A percentile compares a stretch with the other conserved stretches of the same genome.
phyloP scores from a whole-genome alignment of 2,888 invertebrate genomes.

The Rhimphoctona megacephalus region DNA sequence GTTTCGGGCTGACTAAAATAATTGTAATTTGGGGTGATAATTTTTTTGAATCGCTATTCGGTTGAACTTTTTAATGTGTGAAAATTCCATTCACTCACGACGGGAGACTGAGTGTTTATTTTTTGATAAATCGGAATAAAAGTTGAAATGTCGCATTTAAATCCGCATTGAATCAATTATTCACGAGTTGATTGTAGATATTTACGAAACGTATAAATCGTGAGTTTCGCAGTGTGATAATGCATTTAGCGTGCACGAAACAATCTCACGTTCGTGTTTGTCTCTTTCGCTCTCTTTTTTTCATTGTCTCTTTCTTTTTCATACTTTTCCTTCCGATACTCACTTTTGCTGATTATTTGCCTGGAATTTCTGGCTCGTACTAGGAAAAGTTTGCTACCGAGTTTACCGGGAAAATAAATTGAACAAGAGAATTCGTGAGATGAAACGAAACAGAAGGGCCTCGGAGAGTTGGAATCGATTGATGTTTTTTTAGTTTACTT shows the following conservation, averaged over 20 bases:
- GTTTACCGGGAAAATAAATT: slow-evolving; percentile 34
- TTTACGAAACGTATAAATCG: slow-evolving; percentile 11
- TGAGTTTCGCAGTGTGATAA: slow-evolving; percentile 16
- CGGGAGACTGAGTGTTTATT: slow-evolving; percentile 10
- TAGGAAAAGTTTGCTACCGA: slow-evolving; percentile 13
- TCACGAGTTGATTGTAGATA: slow-evolving; percentile 39
- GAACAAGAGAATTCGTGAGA: slow-evolving; percentile 22
- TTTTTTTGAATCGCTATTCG: background rate
- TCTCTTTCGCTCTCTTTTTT: background rate
- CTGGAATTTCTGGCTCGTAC: slow-evolving; percentile 10
- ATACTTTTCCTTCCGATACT: background rate
- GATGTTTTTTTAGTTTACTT: background rate
- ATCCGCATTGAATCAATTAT: slow-evolving; percentile 58
- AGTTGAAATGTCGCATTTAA: slow-evolving; percentile 20
- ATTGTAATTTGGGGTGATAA: background rate
- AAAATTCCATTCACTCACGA: background rate
- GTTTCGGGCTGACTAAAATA: background rate
- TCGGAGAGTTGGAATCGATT: slow-evolving; percentile 25
- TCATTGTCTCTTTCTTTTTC: background rate
- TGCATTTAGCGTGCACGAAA: slow-evolving; percentile 40
- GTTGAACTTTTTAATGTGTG: background rate
- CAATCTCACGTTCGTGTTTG: slow-evolving; percentile 12
- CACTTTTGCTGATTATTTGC: slow-evolving; percentile 22
- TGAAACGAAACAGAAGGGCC: slow-evolving; percentile 24
- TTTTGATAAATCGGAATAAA: background rate